Evolutionary conservation across 2,888 invertebrate genomes (phyloP).

Genomic region (Morinoia aosen): DNA sequence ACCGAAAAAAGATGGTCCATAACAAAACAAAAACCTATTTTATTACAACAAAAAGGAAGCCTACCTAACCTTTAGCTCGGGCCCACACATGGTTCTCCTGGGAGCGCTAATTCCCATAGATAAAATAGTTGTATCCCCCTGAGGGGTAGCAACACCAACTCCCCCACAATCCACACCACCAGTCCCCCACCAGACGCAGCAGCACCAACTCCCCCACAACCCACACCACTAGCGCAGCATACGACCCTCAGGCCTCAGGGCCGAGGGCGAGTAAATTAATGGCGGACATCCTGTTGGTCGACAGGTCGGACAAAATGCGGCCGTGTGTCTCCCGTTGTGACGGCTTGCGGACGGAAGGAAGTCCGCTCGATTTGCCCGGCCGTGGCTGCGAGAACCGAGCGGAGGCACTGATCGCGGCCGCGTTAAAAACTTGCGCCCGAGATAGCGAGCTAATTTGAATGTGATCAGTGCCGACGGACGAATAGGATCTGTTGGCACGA

Average conservation of each 20-base stretch:
- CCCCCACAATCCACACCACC: background rate
- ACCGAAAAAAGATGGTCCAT: no score
- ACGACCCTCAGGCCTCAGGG: background rate
- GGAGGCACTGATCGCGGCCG: background rate
- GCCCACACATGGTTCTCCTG: no score
- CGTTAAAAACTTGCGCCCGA: background rate
- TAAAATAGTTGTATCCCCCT: no score
- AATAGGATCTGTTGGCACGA: no score
- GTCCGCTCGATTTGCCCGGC: conserved; percentile 20
- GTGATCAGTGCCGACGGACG: background rate
- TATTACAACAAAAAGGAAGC: no score
- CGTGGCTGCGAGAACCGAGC: background rate
- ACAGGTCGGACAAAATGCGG: conserved; percentile 35
- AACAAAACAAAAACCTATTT: no score
- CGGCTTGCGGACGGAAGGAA: conserved; percentile 49
- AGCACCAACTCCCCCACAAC: background rate
- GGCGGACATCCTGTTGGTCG: conserved; percentile 33
- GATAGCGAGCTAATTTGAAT: background rate
- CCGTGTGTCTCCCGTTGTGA: conserved; percentile 41
- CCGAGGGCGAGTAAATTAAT: background rate
- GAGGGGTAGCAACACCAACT: background rate
- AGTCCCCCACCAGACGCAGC: background rate
- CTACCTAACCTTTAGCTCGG: no score
- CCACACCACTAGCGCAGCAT: background rate
- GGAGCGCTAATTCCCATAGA: no score